Conservation (phyloP, 2,113 vertebrate species). For the Apeltes quadracus region DNA sequence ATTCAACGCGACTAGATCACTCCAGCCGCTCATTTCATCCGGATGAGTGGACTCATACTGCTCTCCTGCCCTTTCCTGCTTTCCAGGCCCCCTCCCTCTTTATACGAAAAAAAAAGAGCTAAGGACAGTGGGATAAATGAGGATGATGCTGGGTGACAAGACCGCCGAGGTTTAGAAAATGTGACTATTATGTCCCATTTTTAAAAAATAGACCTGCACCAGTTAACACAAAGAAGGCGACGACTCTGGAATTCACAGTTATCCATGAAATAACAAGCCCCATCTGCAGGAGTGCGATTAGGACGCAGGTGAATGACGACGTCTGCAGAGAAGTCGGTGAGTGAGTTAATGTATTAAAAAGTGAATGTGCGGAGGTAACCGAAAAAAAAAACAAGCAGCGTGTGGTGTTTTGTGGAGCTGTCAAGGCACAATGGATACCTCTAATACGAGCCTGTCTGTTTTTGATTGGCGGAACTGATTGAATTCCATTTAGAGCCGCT, state of each 20-base stretch:
- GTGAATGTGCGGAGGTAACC: not conserved
- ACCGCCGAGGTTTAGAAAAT: not conserved
- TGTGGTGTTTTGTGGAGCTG: conserved; percentile 25
- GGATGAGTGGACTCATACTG: conserved; percentile 54
- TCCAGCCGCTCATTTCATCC: conserved; percentile 44
- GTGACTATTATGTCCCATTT: conserved; percentile 13
- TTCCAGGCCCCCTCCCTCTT: not conserved
- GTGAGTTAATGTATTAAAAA: conserved; percentile 6
- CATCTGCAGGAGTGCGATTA: conserved; percentile 14
- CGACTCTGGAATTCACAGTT: conserved; percentile 15
- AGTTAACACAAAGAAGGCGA: not conserved
- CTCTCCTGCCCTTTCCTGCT: conserved; percentile 32
- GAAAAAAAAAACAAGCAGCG: not conserved
- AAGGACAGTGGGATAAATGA: conserved; percentile 18
- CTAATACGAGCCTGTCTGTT: conserved; percentile 50
- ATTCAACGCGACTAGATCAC: conserved; percentile 51
- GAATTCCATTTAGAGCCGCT: conserved; percentile 60
- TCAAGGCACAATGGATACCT: conserved; percentile 54
- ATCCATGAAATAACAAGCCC: conserved; percentile 24
- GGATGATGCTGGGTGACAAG: conserved; percentile 32
- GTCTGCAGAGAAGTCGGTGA: conserved; percentile 6
- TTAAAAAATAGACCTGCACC: conserved; percentile 20
- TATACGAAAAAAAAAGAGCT: not conserved
- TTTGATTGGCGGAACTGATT: conserved; percentile 68
- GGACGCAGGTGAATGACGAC: conserved; percentile 18